Evolutionary conservation across 2,797 vertebrate genomes (phyloP).

Genomic region (Acanthurus leucopareius): DNA sequence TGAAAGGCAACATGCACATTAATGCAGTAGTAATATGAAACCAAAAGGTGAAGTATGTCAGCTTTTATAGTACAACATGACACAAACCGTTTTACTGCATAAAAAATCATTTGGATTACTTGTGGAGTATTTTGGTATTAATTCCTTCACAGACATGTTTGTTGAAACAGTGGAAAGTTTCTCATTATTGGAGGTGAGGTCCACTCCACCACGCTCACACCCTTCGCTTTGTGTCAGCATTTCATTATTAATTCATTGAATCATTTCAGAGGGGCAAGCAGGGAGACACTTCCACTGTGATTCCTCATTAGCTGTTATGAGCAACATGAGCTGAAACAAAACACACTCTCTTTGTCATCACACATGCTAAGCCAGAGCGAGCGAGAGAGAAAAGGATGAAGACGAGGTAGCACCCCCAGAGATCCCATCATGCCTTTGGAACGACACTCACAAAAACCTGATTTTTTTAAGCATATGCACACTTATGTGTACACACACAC

Average conservation of each 20-base stretch:
- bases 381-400: conserved; percentile 20
- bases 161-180: conserved; percentile 5
- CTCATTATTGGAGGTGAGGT: conserved; percentile 35
- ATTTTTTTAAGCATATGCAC: conserved; percentile 17
- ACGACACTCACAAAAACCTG: conserved; percentile 13
- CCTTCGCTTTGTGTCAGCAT: conserved; percentile 47
- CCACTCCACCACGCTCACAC: neutral
- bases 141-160: neutral
- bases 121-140: too few species aligned
- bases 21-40: too few species aligned
- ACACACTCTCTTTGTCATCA: conserved; percentile 53
- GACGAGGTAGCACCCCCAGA: conserved; percentile 37
- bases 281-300: conserved; percentile 49
- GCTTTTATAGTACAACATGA: too few species aligned
- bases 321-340: conserved; percentile 66
- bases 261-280: conserved; percentile 48
- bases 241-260: conserved; percentile 57
- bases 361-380: conserved; percentile 33
- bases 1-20: too few species aligned
- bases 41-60: too few species aligned
- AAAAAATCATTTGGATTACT: too few species aligned
- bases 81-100: too few species aligned
- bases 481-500: conserved; percentile 11
- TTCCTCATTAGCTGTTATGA: conserved; percentile 76
- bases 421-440: conserved; percentile 44